Conservation (phyloP, 1,140 invertebrate genomes). For the Philopotamus ludificatus region DNA sequence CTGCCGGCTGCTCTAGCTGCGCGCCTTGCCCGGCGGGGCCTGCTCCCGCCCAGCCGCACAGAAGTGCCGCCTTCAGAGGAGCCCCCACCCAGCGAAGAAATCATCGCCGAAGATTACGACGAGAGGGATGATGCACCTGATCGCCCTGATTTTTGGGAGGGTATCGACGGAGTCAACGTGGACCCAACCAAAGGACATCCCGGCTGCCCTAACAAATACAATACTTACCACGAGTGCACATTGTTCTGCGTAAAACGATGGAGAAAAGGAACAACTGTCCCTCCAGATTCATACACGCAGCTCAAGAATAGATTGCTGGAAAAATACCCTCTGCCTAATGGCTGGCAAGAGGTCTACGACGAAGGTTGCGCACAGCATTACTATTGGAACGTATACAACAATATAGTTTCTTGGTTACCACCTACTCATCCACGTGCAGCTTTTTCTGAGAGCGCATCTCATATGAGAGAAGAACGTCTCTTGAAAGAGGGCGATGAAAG, state of each 20-base stretch:
- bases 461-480: constrained; percentile 69
- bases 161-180: constrained; percentile 57
- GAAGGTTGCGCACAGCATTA: constrained; percentile 85
- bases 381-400: constrained; percentile 91
- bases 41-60: constrained; percentile 52
- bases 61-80: constrained; percentile 49
- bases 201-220: constrained; percentile 95
- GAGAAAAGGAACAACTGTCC: constrained; percentile 72
- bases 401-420: constrained; percentile 93
- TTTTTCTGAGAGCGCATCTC: constrained; percentile 78
- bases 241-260: constrained; percentile 87
- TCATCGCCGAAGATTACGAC: constrained; percentile 88
- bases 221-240: constrained; percentile 91
- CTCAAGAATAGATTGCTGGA: constrained; percentile 74
- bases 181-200: constrained; percentile 64
- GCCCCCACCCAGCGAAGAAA: constrained; percentile 69
- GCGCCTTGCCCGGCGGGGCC: constrained; percentile 80
- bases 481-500: constrained; percentile 55
- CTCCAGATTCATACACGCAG: constrained; percentile 73
- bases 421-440: constrained; percentile 86
- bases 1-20: constrained; percentile 83
- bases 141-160: constrained; percentile 53
- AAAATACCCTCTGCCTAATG: constrained; percentile 87
- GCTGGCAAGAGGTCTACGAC: constrained; percentile 94
- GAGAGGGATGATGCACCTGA: constrained; percentile 47